Conservation (phyloP, 92 coral and sea anemone species). For the Porites rus region DNA sequence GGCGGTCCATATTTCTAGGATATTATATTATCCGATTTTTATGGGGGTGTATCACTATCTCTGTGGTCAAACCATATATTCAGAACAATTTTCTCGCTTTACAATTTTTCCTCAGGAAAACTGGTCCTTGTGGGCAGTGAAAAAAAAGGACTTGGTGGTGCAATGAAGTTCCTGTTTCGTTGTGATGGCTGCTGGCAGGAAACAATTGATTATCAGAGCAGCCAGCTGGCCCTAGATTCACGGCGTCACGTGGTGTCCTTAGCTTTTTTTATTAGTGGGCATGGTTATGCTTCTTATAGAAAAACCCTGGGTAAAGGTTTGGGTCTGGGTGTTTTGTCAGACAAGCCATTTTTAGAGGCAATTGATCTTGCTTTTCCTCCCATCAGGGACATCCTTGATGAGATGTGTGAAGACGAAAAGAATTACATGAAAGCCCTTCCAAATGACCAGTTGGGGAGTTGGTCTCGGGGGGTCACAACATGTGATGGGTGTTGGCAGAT, state of each 20-base stretch:
- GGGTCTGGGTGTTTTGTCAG: conserved; percentile 50
- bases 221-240: conserved; percentile 36
- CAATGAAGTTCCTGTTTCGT: conserved; percentile 13
- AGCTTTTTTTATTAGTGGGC: conserved; percentile 57
- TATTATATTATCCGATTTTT: too few relatives aligned
- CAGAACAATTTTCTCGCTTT: too few relatives aligned
- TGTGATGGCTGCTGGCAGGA: conserved; percentile 42
- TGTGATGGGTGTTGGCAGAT: conserved; percentile 75
- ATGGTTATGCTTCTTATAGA: conserved; percentile 48
- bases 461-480: conserved; percentile 60
- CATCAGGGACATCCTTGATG: background rate
- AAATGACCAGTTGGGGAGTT: conserved; percentile 41
- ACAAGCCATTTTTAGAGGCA: conserved; percentile 46
- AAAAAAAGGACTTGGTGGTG: conserved; percentile 28
- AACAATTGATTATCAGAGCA: conserved; percentile 24
- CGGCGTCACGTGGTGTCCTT: conserved; percentile 50
- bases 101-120: conserved; percentile 12
- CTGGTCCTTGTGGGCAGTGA: conserved; percentile 30
- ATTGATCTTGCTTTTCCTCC: conserved; percentile 47
- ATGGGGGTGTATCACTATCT: too few relatives aligned
- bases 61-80: too few relatives aligned
- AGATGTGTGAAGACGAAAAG: conserved; percentile 53
- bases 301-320: conserved; percentile 56
- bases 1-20: too few relatives aligned
- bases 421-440: conserved; percentile 45